Evolutionary conservation across 2,113 vertebrate species (phyloP).

Genomic region (Sphyrna mokarran): DNA sequence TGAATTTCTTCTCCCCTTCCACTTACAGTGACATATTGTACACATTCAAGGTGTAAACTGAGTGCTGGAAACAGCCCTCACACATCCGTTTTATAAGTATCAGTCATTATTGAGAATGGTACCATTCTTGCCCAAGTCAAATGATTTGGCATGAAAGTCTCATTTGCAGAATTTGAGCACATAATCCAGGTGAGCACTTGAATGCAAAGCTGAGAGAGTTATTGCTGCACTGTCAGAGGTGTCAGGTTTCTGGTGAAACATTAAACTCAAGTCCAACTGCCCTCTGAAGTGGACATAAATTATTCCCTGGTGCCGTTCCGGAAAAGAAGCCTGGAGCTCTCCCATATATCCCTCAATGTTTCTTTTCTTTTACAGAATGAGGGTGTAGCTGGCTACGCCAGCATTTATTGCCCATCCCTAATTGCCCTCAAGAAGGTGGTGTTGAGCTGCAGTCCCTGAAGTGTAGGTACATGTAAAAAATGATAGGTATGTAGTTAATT

Average conservation of each 20-base stretch:
- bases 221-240: background rate
- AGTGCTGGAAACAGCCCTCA: background rate
- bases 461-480: no score
- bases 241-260: background rate
- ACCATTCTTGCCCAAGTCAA: background rate
- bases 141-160: background rate
- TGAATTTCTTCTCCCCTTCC: background rate
- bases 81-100: background rate
- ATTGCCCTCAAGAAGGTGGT: no score
- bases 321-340: background rate
- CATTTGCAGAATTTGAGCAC: background rate
- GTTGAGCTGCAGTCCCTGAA: no score
- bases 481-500: no score
- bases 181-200: background rate
- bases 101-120: background rate
- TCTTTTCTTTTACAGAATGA: no score
- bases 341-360: background rate
- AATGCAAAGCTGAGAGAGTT: background rate
- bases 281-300: background rate
- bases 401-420: no score
- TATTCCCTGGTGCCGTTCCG: background rate
- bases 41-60: no score
- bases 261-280: background rate
- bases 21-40: background rate
- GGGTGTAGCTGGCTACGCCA: no score